Percentiles rank a stretch among this genome's conserved stretches.
phyloP scores from a whole-genome alignment of 1,140 invertebrate species.

The Cecropterus lyciades region DNA sequence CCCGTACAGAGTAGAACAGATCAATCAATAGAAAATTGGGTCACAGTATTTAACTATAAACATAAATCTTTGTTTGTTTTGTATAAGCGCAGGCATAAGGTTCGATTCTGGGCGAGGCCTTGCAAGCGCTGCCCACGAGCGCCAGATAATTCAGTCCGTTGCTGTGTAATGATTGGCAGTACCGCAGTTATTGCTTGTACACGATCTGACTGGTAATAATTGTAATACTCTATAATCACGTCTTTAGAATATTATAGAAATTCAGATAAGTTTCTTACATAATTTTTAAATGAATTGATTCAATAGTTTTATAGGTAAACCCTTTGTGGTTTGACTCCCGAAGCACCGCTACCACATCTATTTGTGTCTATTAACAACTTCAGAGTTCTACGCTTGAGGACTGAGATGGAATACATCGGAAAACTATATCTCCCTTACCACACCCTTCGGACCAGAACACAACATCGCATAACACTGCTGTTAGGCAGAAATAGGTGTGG shows the following conservation, averaged over 20 bases:
- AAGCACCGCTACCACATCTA: too few relatives aligned
- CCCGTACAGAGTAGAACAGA: not conserved
- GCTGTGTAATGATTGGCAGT: slow-evolving; percentile 10
- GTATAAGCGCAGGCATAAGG: not conserved
- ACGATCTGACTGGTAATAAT: slow-evolving; percentile 8
- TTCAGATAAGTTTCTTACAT: not conserved
- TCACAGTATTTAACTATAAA: slow-evolving; percentile 2
- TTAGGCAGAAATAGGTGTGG: too few relatives aligned
- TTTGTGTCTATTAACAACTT: too few relatives aligned
- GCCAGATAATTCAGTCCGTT: slow-evolving; percentile 13
- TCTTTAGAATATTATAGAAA: too few relatives aligned
- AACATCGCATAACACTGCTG: too few relatives aligned
- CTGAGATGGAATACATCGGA: too few relatives aligned
- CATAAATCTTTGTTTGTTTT: not conserved
- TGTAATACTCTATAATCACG: not conserved
- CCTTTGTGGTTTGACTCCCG: too few relatives aligned
- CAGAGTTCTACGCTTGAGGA: too few relatives aligned
- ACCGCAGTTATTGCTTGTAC: slow-evolving; percentile 3
- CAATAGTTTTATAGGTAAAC: too few relatives aligned
- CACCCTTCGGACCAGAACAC: too few relatives aligned
- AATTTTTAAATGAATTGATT: too few relatives aligned
- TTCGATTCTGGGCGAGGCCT: not conserved
- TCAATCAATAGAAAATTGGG: not conserved
- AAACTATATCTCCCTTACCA: too few relatives aligned
- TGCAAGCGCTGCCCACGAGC: not conserved